These are phyloP conservation scores for Sitta carolinensis DNA, from an alignment of 2,797 vertebrate species.

Conservation along the genomic window DNA sequence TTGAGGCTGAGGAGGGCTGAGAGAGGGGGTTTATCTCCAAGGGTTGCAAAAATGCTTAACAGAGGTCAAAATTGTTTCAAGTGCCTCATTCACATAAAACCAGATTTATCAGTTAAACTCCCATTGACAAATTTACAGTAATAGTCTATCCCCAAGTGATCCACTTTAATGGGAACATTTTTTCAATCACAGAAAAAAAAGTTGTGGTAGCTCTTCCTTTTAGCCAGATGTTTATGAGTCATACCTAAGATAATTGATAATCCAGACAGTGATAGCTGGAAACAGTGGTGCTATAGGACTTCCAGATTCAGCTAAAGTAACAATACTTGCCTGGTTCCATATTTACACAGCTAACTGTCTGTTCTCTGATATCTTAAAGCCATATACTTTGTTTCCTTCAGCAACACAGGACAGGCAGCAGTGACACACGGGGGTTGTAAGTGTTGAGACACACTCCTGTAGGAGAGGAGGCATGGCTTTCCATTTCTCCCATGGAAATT, in stretches of 20 bases:
- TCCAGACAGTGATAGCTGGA: background rate
- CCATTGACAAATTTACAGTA: background rate
- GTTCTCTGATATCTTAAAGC: background rate
- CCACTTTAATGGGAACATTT: background rate
- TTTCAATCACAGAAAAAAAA: background rate
- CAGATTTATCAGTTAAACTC: background rate
- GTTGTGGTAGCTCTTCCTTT: background rate
- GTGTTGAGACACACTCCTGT: rapidly evolving
- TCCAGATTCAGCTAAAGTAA: background rate
- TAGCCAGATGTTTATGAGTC: background rate
- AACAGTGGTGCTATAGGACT: background rate
- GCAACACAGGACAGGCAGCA: background rate
- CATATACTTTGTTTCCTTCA: background rate
- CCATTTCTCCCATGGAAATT: background rate
- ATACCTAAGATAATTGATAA: background rate
- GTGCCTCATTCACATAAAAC: background rate
- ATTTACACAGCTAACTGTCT: background rate
- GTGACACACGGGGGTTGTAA: background rate
- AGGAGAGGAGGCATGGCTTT: background rate
- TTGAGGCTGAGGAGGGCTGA: background rate
- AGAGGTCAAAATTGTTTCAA: background rate
- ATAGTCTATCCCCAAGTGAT: background rate
- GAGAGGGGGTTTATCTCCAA: background rate
- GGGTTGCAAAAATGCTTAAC: background rate
- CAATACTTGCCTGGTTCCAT: background rate